Conservation (phyloP, 2,888 invertebrate species). For the Esperia sulphurella region DNA sequence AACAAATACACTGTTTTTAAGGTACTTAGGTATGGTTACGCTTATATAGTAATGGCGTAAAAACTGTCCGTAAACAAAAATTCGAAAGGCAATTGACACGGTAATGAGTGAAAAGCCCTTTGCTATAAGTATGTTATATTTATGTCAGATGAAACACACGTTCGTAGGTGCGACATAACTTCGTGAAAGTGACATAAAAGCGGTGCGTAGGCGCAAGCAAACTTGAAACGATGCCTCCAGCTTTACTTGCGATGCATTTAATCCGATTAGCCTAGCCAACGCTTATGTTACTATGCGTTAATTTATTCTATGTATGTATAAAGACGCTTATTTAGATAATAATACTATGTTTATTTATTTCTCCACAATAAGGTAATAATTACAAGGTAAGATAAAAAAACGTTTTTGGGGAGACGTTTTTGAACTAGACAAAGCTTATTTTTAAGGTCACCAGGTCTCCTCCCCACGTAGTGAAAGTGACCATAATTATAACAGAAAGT, state of each 20-base stretch:
- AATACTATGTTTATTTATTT: no score
- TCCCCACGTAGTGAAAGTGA: no score
- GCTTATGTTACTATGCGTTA: conserved; percentile 26
- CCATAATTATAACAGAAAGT: no score
- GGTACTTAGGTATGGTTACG: background rate
- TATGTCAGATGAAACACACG: conserved; percentile 51
- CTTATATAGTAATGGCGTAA: background rate
- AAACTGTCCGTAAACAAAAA: conserved; percentile 22
- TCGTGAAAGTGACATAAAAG: conserved; percentile 62
- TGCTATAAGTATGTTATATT: conserved; percentile 41
- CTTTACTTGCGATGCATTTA: conserved; percentile 40
- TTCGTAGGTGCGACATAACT: conserved; percentile 58
- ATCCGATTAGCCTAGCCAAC: conserved; percentile 56
- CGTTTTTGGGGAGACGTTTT: no score
- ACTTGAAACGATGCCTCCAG: conserved; percentile 27
- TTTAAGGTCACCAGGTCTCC: no score
- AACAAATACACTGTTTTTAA: no score
- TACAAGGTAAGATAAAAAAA: no score
- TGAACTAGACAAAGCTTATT: no score
- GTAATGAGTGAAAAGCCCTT: conserved; percentile 43
- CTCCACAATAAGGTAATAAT: no score
- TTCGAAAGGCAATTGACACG: conserved; percentile 30
- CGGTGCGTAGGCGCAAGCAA: conserved; percentile 54
- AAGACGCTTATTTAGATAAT: conserved; percentile 30
- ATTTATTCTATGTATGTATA: conserved; percentile 33